These are phyloP conservation scores for Discoglossus pictus DNA, from an alignment of 2,797 vertebrate genomes.

Conservation along the genomic window DNA sequence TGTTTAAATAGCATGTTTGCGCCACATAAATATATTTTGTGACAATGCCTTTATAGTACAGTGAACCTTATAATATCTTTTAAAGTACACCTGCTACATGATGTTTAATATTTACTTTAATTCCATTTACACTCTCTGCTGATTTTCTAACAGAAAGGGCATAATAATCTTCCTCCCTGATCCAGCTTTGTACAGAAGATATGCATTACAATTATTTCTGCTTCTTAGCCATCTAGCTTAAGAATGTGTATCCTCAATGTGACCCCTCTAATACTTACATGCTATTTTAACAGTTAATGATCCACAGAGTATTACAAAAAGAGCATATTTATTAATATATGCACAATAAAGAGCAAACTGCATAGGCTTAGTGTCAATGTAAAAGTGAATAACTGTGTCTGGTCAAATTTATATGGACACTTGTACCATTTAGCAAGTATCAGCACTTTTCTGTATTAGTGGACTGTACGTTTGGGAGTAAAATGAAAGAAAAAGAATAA, in stretches of 20 bases:
- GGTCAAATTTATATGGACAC: conserved; percentile 1
- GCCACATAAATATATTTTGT: no score
- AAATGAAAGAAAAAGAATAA: no score
- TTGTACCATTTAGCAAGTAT: no score
- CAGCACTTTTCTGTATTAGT: no score
- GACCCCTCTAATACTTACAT: conserved; percentile 23
- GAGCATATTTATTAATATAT: conserved; percentile 21
- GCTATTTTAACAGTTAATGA: conserved; percentile 30
- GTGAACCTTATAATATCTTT: no score
- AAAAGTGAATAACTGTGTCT: not conserved
- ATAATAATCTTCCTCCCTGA: not conserved
- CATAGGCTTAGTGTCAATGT: conserved; percentile 12
- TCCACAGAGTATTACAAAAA: conserved; percentile 14
- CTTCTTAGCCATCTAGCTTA: not conserved
- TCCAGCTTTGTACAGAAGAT: conserved; percentile 11
- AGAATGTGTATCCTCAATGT: conserved; percentile 16
- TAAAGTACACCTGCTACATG: no score
- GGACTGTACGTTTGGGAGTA: no score
- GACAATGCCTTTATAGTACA: no score
- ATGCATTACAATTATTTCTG: conserved; percentile 8
- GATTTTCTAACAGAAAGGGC: conserved; percentile 1
- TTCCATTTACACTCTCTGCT: not conserved
- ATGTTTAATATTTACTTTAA: no score
- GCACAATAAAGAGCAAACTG: not conserved
- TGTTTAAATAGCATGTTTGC: no score